phyloP scores from a whole-genome alignment of 2,888 invertebrate genomes.

The Acleris holmiana region DNA sequence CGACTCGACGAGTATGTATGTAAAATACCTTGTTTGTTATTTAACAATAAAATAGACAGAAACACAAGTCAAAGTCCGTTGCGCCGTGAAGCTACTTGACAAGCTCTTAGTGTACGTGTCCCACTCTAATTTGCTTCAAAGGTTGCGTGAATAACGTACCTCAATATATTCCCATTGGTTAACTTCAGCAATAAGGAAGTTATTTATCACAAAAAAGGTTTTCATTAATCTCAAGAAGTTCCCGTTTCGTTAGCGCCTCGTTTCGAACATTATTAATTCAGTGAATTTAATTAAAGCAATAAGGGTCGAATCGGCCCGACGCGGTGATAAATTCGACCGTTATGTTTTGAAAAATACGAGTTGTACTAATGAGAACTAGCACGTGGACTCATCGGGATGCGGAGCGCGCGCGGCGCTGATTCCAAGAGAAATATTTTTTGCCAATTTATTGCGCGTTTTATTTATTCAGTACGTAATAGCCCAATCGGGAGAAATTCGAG shows the following conservation, averaged over 20 bases:
- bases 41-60: no score
- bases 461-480: slow-evolving; percentile 36
- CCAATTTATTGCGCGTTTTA: slow-evolving; percentile 42
- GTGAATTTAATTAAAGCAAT: slow-evolving; percentile 43
- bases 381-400: slow-evolving; percentile 45
- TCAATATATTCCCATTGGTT: neutral
- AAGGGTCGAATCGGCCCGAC: slow-evolving; percentile 47
- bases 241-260: slow-evolving; percentile 11
- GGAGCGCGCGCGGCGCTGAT: slow-evolving; percentile 46
- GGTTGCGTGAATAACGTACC: no score
- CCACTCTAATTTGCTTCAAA: no score
- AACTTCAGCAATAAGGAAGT: neutral
- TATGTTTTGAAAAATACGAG: slow-evolving; percentile 48
- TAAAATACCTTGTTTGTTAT: no score
- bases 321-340: slow-evolving; percentile 49
- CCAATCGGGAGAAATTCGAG: slow-evolving; percentile 34
- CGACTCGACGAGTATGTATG: no score
- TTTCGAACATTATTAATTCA: slow-evolving; percentile 36
- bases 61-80: no score
- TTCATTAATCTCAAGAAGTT: slow-evolving; percentile 16
- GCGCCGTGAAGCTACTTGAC: no score
- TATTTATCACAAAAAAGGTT: slow-evolving; percentile 8
- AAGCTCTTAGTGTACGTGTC: no score
- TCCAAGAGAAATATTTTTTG: slow-evolving; percentile 38
- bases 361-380: slow-evolving; percentile 40